These are phyloP conservation scores for Crypturellus tataupa DNA, from an alignment of 2,797 vertebrate genomes.

Conservation along the genomic window DNA sequence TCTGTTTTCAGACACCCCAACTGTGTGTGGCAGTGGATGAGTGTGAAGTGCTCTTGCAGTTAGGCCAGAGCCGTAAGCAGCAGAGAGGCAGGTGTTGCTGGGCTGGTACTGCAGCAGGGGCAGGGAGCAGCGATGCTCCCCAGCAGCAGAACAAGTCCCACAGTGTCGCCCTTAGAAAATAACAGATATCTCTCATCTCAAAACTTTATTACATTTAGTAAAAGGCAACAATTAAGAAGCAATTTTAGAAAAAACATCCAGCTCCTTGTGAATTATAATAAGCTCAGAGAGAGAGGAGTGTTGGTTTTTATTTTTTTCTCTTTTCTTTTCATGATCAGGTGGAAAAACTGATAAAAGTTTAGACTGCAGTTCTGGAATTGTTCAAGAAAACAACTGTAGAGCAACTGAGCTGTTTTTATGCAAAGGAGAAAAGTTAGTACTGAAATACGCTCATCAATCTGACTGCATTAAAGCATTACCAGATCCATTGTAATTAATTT, in stretches of 20 bases:
- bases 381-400: constrained; percentile 25
- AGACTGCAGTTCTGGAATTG: constrained; percentile 3
- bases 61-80: not conserved
- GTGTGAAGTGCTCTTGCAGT: not conserved
- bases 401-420: not conserved
- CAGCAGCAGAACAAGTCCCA: not conserved
- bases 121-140: not conserved
- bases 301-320: not conserved
- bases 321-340: not conserved
- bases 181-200: not conserved
- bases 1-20: not conserved
- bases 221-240: not conserved
- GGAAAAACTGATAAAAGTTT: constrained; percentile 46
- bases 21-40: not conserved
- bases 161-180: not conserved
- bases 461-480: constrained; percentile 32
- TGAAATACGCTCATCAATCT: constrained; percentile 26
- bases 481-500: constrained; percentile 56
- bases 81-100: not conserved
- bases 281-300: not conserved
- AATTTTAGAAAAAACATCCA: not conserved
- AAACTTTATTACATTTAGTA: not conserved
- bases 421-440: constrained; percentile 21
- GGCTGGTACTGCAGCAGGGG: not conserved
- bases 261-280: not conserved